phyloP scores from a whole-genome alignment of 1,140 invertebrate species.

The Meloidogyne floridensis region DNA sequence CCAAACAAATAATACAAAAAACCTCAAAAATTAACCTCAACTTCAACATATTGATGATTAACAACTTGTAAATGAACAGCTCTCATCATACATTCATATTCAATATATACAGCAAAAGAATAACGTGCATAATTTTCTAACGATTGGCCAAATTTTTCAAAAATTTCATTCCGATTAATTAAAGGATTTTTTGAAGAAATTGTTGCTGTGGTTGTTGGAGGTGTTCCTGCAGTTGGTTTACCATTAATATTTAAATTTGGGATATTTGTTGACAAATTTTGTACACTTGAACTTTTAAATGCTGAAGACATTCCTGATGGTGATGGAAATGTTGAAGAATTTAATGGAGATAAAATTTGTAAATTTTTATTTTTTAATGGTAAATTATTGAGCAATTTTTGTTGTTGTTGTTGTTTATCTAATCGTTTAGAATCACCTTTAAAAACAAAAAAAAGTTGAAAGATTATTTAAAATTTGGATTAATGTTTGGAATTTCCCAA shows the following conservation, averaged over 20 bases:
- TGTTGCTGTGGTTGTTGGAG: not conserved
- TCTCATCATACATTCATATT: conserved; percentile 62
- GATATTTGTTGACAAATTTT: conserved; percentile 5
- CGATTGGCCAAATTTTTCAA: conserved; percentile 50
- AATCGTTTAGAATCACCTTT: not conserved
- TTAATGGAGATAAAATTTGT: not conserved
- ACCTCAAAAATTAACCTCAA: conserved; percentile 46
- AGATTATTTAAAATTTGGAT: no score
- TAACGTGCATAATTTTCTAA: conserved; percentile 60
- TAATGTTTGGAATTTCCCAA: no score
- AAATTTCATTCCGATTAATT: conserved; percentile 45
- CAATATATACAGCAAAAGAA: conserved; percentile 56
- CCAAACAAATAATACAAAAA: not conserved
- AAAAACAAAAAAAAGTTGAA: no score
- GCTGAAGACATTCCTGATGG: conserved; percentile 21
- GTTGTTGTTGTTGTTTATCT: conserved; percentile 4
- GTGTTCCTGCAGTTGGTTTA: not conserved
- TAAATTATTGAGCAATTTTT: not conserved
- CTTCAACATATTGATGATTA: conserved; percentile 53
- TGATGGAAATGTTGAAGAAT: not conserved
- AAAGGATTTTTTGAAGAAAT: conserved; percentile 9
- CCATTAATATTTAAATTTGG: not conserved
- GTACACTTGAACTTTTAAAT: conserved; percentile 13
- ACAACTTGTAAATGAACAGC: conserved; percentile 46
- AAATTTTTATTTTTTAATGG: not conserved